These are phyloP conservation scores for Leucophenga varia DNA, from an alignment of 1,140 invertebrate genomes.

Conservation along the genomic window DNA sequence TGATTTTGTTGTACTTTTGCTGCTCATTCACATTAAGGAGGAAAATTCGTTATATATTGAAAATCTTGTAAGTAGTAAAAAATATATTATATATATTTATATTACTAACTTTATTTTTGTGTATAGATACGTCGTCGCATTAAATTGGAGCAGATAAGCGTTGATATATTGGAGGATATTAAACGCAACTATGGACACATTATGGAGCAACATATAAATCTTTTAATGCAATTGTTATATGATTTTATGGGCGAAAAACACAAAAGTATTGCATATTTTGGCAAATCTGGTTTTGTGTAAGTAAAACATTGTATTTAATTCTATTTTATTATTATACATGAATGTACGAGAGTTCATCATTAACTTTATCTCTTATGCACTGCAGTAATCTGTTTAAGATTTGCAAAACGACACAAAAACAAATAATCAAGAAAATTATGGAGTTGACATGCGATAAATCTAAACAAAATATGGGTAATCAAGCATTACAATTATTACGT, in stretches of 20 bases:
- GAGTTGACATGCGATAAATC: constrained; percentile 48
- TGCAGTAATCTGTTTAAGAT: constrained; percentile 42
- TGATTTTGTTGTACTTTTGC: constrained; percentile 56
- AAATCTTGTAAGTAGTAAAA: constrained; percentile 51
- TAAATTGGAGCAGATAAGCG: constrained; percentile 52
- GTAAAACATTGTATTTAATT: too few species aligned
- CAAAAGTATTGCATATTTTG: constrained; percentile 38
- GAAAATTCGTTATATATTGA: constrained; percentile 53
- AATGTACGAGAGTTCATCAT: too few species aligned
- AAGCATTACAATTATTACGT: constrained; percentile 35
- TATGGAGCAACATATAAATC: constrained; percentile 49
- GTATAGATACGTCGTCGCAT: constrained; percentile 49
- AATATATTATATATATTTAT: not conserved
- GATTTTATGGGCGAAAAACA: constrained; percentile 48
- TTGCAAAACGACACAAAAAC: constrained; percentile 42
- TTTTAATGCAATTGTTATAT: constrained; percentile 54
- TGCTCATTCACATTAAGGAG: constrained; percentile 53
- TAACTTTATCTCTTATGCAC: not conserved
- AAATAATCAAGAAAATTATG: constrained; percentile 42
- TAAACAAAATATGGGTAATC: constrained; percentile 34
- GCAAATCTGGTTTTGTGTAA: constrained; percentile 37
- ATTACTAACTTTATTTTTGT: not conserved
- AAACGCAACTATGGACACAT: constrained; percentile 50
- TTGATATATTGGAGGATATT: constrained; percentile 47
- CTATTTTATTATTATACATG: too few species aligned